Evolutionary conservation across 2,113 vertebrate genomes (phyloP), one percentile per base, ranked within the genome.

Genomic region (Arothron firmamentum): DNA sequence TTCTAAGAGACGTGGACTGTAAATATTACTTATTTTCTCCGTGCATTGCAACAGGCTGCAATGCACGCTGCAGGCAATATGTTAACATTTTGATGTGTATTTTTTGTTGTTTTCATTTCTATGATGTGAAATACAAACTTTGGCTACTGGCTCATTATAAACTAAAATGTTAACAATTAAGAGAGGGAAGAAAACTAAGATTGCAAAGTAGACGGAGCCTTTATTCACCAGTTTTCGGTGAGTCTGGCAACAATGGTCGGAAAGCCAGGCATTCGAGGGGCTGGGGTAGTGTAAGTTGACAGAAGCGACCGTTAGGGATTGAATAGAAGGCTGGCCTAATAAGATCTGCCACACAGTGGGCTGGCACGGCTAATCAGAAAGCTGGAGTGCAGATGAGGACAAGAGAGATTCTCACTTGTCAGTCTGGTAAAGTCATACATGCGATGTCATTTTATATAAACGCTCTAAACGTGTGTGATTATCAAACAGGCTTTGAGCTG

Each of bases 171-270:
- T 79, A 74, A 86, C 88, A 90, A 85, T 78, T 79, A 87, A 86
- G 80, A 48, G 73, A 86, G 84, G 46, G 81, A 83, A 87, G 79
- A 88, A 85, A 74, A 82, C 88, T 82, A 74, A 81, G 75, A 88
- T 70, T 81, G 84, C 75, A 68, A 68, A 63, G 59, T 59, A 70
- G 77, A 78, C 52, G 68, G 58, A 62, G 76, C 72, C 50, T 80
- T 52, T 59, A 75, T 68, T 57, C 59, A 28, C 3, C 25, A 70
- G 72, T 76, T 83, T 77, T 66, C 63, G 56, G 64, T 9, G 41
- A 75, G 81, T 61, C 72, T 70, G 72, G 18, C 59, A 78, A 80
- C 74, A 79, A 80, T 75, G 75, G 67, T 70, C 16, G 13, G 54
- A 55, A 63, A 81, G 65, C 70, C 59, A 62, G 68, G 65, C 48